Conservation (phyloP, 2,888 invertebrate genomes). For the Spisula subtruncata region DNA sequence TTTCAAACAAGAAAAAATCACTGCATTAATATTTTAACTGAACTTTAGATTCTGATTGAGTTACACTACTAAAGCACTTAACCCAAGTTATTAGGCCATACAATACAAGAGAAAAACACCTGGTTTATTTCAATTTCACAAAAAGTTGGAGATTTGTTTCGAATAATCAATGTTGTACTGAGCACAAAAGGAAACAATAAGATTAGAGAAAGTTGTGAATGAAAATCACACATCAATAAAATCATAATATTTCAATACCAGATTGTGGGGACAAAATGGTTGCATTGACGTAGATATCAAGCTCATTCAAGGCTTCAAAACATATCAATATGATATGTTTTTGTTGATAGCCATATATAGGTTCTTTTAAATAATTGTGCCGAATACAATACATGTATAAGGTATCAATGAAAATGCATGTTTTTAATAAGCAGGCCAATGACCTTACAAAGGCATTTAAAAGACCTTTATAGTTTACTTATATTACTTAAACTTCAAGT, state of each 20-base stretch:
- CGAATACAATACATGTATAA: background rate
- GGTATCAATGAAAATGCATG: background rate
- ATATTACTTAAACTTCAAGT: too few species aligned
- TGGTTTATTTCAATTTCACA: background rate
- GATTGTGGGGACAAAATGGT: background rate
- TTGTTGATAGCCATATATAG: background rate
- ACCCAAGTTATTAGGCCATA: background rate
- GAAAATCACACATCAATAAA: slow-evolving; percentile 22
- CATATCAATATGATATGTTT: background rate
- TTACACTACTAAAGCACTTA: background rate
- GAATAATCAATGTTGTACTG: background rate
- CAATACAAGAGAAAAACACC: background rate
- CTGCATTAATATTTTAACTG: too few species aligned
- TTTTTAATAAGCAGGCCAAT: background rate
- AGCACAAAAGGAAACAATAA: background rate
- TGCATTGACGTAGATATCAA: background rate
- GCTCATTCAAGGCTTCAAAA: background rate
- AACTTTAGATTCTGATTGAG: background rate
- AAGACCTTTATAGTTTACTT: background rate
- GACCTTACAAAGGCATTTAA: background rate
- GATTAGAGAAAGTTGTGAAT: background rate
- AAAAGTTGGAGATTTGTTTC: background rate
- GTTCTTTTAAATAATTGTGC: background rate
- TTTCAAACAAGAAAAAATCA: too few species aligned
- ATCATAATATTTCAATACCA: slow-evolving; percentile 6